Base-by-base conservation (phyloP, 2,797 vertebrate species). In the Propithecus perrieri region DNA sequence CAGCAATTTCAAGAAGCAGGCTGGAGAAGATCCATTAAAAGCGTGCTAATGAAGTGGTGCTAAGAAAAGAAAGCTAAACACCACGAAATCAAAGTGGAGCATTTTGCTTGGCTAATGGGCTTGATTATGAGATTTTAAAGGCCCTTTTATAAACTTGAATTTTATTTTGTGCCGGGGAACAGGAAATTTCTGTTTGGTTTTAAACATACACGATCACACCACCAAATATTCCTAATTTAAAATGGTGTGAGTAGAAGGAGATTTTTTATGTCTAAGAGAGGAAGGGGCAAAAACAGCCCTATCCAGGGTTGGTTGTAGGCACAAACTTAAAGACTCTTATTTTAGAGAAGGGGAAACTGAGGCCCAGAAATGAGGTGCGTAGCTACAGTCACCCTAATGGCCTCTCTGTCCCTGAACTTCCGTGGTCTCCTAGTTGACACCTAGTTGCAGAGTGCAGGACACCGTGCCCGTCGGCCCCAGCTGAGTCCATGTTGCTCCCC, bases 161-260 rank as follows among this genome's bases (percentile, higher is more conserved):
- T 96, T 96, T 97, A 94, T 95, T 97, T 97, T 94, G 93, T 83
- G 95, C 93, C 0, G 61, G 91, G 74, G 75, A 96, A 55, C 89
- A 92, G 91, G 94, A 95, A 89, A 93, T 95, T 96, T 96, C 92
- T 95, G 94, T 98, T 97, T 92, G 89, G 89, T 89, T 97, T 97
- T 90, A 89, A 96, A 95, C 85, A 96, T 48, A 89, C 92, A 63
- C 4, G 75, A 80, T 63, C 85, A 43, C 71, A 92, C 88, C 69
- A 63, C 83, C 74, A 95, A 85, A 93, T 86, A 95, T 13, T 84
- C 94, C 93, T 63, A 55, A 89, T 92, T 97, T 88, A 57, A 94
- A 74, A 33, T 69, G 17, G 22, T 48, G 63, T 30, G 79, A 38
- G 53, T 17, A 30, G 69, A 33, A 61, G 81, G 46, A 46, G 53